Percentiles rank a stretch among this genome's conserved stretches.
These are phyloP conservation scores for Drosophila algonquin DNA, from an alignment of 2,888 invertebrate genomes.

Conservation along the genomic window DNA sequence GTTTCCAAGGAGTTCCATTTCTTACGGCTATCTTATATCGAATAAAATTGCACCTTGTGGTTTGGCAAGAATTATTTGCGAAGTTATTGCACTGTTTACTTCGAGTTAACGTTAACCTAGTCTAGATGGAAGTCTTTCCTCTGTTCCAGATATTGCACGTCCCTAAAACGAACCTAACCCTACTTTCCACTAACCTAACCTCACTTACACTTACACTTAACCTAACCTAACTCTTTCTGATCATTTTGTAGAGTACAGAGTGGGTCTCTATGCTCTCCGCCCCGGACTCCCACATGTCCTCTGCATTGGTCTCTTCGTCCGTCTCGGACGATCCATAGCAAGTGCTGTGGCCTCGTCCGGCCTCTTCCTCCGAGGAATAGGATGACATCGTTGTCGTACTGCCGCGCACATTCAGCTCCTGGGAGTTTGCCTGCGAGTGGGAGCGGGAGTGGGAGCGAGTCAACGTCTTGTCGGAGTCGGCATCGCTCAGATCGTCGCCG, in stretches of 20 bases:
- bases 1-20: constrained; percentile 16
- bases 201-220: not conserved
- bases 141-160: constrained; percentile 60
- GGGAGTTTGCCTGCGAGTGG: constrained; percentile 51
- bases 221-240: constrained; percentile 84
- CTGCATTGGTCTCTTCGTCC: constrained; percentile 89
- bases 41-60: constrained; percentile 67
- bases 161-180: constrained; percentile 39
- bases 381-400: constrained; percentile 66
- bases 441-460: constrained; percentile 67
- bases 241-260: constrained; percentile 92
- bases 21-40: constrained; percentile 31
- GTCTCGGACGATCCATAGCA: constrained; percentile 85
- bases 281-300: constrained; percentile 93
- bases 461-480: constrained; percentile 79
- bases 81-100: constrained; percentile 67
- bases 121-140: constrained; percentile 58
- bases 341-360: constrained; percentile 87
- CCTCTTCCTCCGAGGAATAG: constrained; percentile 86
- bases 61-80: constrained; percentile 67
- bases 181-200: constrained; percentile 19
- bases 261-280: constrained; percentile 94
- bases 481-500: constrained; percentile 72
- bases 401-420: constrained; percentile 54
- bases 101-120: constrained; percentile 25